A percentile compares a stretch with the other conserved stretches of the same genome.
phyloP scores from a whole-genome alignment of 2,113 vertebrate genomes.

The Oncorhynchus mykiss region DNA sequence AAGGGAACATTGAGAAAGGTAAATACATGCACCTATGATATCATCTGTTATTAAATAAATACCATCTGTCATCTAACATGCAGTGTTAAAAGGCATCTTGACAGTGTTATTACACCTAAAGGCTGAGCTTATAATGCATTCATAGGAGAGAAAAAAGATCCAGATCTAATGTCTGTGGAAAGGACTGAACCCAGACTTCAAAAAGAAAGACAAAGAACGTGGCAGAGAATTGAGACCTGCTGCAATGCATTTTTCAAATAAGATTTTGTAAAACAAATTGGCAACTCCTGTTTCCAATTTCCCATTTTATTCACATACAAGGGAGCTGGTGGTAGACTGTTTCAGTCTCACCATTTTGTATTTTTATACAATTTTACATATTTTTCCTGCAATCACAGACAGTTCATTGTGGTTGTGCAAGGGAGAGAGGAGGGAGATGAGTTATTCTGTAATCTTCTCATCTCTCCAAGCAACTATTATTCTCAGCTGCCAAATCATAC shows the following conservation, averaged over 20 bases:
- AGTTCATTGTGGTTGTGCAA: slow-evolving; percentile 55
- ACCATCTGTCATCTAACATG: slow-evolving; percentile 49
- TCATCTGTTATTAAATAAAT: slow-evolving; percentile 45
- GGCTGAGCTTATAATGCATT: slow-evolving; percentile 38
- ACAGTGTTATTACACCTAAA: slow-evolving; percentile 28
- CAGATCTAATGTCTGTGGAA: slow-evolving; percentile 34
- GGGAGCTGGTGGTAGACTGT: slow-evolving; percentile 62
- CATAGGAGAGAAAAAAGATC: background rate
- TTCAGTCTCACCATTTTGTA: slow-evolving; percentile 51
- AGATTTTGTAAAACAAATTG: slow-evolving; percentile 57
- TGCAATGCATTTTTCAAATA: slow-evolving; percentile 47
- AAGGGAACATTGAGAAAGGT: slow-evolving; percentile 27
- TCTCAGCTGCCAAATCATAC: slow-evolving; percentile 61
- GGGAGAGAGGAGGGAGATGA: slow-evolving; percentile 51
- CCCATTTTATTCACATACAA: slow-evolving; percentile 71
- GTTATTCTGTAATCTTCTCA: slow-evolving; percentile 39
- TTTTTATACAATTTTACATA: slow-evolving; percentile 44
- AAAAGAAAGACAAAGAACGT: slow-evolving; percentile 35
- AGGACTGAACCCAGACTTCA: slow-evolving; percentile 52
- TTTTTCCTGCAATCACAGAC: slow-evolving; percentile 44
- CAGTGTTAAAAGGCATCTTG: slow-evolving; percentile 45
- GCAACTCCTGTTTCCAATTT: slow-evolving; percentile 58
- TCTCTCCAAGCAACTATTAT: slow-evolving; percentile 58
- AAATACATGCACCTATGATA: slow-evolving; percentile 47
- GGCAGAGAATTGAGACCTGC: slow-evolving; percentile 51